Conservation (phyloP, 1,140 invertebrate species). For the Drosophila kanapiae region DNA sequence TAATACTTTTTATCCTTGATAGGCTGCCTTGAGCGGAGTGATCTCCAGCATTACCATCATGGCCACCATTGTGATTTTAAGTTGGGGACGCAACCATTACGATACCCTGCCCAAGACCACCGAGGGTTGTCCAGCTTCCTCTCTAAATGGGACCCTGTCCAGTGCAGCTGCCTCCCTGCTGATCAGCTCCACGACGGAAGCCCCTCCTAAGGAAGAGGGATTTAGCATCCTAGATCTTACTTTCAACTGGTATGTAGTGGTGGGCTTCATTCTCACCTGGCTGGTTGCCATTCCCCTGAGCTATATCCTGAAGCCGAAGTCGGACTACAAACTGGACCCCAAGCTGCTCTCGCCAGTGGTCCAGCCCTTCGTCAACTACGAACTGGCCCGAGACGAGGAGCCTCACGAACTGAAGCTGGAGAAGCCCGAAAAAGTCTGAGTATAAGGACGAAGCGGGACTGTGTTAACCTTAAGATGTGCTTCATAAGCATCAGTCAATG, state of each 20-base stretch:
- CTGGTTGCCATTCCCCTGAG: constrained; percentile 86
- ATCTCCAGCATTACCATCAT: constrained; percentile 88
- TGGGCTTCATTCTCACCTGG: constrained; percentile 88
- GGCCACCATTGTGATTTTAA: constrained; percentile 91
- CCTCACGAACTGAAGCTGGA: constrained; percentile 47
- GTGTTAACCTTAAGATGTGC: constrained; percentile 17
- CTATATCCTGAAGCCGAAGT: constrained; percentile 71
- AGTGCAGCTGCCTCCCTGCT: neutral
- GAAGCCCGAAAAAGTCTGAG: constrained; percentile 37
- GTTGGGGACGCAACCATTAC: constrained; percentile 86
- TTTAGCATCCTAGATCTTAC: constrained; percentile 87
- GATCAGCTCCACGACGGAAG: constrained; percentile 1
- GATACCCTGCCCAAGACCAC: constrained; percentile 86
- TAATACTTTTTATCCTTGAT: neutral
- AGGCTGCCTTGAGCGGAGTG: constrained; percentile 88
- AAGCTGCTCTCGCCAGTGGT: constrained; percentile 85
- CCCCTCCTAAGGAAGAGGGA: neutral
- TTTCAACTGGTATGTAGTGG: constrained; percentile 88
- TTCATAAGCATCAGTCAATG: constrained; percentile 28
- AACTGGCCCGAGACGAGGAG: constrained; percentile 52
- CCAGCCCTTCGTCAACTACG: constrained; percentile 57
- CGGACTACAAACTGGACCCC: constrained; percentile 71
- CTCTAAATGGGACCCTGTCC: constrained; percentile 50
- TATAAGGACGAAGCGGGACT: constrained; percentile 3
- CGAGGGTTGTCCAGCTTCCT: constrained; percentile 86